These are phyloP conservation scores for Athalia rosae DNA, from an alignment of 2,888 invertebrate species.

Conservation along the genomic window DNA sequence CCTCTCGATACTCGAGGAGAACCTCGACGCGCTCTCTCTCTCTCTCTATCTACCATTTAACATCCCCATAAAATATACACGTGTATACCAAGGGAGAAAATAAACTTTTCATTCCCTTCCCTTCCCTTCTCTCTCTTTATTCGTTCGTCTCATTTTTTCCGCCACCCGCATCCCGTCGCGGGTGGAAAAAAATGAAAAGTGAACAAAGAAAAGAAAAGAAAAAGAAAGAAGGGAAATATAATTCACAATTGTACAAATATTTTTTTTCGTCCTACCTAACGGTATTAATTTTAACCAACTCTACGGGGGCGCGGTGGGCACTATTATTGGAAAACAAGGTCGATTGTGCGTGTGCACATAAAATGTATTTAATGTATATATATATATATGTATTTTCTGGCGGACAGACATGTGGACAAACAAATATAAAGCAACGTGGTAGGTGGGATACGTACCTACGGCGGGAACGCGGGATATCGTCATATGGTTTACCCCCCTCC, in stretches of 20 bases:
- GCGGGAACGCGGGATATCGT: too few relatives aligned
- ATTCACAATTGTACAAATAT: too few relatives aligned
- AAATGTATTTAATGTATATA: neutral
- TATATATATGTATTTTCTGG: neutral
- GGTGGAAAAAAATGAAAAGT: neutral
- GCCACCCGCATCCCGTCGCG: neutral
- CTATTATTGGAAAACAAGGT: too few relatives aligned
- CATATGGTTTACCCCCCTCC: too few relatives aligned
- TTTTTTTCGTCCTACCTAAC: too few relatives aligned
- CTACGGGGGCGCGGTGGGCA: too few relatives aligned
- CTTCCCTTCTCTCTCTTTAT: neutral
- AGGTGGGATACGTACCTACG: neutral
- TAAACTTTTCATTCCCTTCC: conserved; percentile 32
- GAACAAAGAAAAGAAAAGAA: too few relatives aligned
- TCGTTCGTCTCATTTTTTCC: too few relatives aligned
- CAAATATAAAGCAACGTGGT: conserved; percentile 29
- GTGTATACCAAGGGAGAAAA: neutral
- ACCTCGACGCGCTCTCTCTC: neutral
- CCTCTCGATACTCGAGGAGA: neutral
- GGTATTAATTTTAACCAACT: too few relatives aligned
- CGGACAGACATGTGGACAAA: conserved; percentile 44
- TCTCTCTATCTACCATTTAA: neutral
- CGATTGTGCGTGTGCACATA: too few relatives aligned
- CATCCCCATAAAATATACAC: neutral
- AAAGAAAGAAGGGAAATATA: too few relatives aligned